Base-by-base conservation (phyloP, 2,797 vertebrate genomes). In the Danio tinwini region DNA sequence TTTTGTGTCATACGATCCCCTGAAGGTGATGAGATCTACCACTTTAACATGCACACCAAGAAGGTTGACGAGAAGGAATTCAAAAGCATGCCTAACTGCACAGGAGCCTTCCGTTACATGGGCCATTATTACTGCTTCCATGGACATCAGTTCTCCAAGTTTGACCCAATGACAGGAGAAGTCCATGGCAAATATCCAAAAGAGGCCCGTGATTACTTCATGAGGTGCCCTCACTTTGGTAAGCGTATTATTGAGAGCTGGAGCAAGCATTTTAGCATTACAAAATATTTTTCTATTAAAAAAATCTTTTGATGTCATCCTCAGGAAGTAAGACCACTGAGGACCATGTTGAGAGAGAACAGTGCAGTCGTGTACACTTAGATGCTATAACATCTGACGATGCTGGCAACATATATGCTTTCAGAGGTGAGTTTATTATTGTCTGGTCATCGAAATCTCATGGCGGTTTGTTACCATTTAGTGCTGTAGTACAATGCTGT, bases 101-200 rank as follows among this genome's bases (percentile, higher is more conserved):
- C 92, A 0, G 88, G 93, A 0, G 94, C 94, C 1, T 85, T 94
- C 74, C 92, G 90, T 84, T 96, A 93, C 87, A 83, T 95, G 79
- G 92, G 86, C 13, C 92, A 93, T 63, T 95, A 93, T 82, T 97
- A 94, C 89, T 97, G 96, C 88, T 94, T 97, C 90, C 93, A 89
- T 16, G 95, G 95, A 12, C 88, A 92, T 80, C 47, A 47, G 16
- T 96, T 96, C 90, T 88, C 89, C 80, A 95, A 94, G 78, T 97
- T 97, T 29, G 8, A 96, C 85, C 96, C 95, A 0, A 86, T 89
- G 78, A 93, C 89, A 0, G 95, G 95, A 0, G 73, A 89, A 0
- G 92, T 95, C 67, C 86, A 87, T 0, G 84, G 90, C 1, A 83
- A 14, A 11, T 94, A 95, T 83, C 95, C 95, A n/a, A 94, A 90